Percentiles rank a stretch among this genome's conserved stretches.
phyloP scores from a whole-genome alignment of 2,113 vertebrate genomes.

The Zootoca vivipara region DNA sequence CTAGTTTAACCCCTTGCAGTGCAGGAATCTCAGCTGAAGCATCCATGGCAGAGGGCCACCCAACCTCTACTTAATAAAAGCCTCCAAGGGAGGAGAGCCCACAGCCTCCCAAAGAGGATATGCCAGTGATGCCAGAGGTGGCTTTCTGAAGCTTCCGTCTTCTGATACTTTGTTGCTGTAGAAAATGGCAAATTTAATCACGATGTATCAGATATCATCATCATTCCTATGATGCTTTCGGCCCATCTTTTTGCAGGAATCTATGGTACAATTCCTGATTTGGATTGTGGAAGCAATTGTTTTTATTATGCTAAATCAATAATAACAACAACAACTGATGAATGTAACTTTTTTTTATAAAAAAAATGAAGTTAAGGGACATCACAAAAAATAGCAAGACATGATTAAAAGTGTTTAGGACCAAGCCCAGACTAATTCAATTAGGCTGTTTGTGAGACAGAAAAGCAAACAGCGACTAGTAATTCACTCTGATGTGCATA shows the following conservation, averaged over 20 bases:
- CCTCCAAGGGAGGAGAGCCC: too few species aligned
- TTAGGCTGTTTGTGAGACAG: neutral
- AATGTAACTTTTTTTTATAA: too few species aligned
- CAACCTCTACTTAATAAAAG: too few species aligned
- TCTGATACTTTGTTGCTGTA: neutral
- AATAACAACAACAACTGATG: neutral
- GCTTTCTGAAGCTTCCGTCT: neutral
- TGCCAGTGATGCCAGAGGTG: neutral
- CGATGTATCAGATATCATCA: accelerated
- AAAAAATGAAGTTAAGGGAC: neutral
- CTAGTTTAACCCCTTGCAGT: too few species aligned
- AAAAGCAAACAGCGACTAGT: neutral
- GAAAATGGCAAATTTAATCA: neutral
- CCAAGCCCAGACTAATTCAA: neutral
- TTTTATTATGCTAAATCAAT: neutral
- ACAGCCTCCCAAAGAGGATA: neutral
- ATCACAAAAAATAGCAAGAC: neutral
- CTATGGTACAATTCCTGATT: neutral
- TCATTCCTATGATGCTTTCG: neutral
- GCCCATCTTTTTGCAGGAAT: neutral
- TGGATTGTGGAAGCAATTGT: neutral
- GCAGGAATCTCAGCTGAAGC: too few species aligned
- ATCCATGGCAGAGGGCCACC: too few species aligned
- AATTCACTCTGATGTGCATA: neutral
- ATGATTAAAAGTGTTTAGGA: neutral